Evolutionary conservation across 1,140 invertebrate species (phyloP).

Genomic region (Hycleus phaleratus): DNA sequence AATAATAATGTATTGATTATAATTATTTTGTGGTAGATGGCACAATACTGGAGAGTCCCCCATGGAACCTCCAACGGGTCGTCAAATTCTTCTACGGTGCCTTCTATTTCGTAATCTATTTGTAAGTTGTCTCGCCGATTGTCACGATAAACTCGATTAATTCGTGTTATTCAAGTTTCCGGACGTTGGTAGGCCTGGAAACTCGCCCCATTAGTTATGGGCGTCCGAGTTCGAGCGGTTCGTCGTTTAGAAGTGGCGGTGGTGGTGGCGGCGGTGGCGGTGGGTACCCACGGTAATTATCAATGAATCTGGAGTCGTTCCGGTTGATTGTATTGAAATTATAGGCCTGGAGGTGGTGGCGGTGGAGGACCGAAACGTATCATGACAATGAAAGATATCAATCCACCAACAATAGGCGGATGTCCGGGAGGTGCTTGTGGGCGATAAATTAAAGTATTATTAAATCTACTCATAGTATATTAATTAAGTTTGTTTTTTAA

Average conservation of each 20-base stretch:
- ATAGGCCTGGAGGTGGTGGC: conserved; percentile 31
- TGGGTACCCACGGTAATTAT: conserved; percentile 20
- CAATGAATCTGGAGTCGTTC: conserved; percentile 11
- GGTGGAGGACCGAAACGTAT: conserved; percentile 24
- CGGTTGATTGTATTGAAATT: conserved; percentile 21
- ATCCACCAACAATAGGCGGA: conserved; percentile 25
- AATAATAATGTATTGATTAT: too few relatives aligned
- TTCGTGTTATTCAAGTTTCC: conserved; percentile 29
- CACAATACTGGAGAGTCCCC: conserved; percentile 26
- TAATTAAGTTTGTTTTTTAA: neutral
- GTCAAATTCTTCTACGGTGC: conserved; percentile 34
- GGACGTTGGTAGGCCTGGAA: conserved; percentile 35
- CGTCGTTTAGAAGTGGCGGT: conserved; percentile 21
- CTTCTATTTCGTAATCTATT: conserved; percentile 32
- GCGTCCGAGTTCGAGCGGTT: conserved; percentile 13
- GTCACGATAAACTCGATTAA: conserved; percentile 1
- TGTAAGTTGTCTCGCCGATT: conserved; percentile 29
- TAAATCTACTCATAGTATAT: neutral
- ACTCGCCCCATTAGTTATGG: conserved; percentile 16
- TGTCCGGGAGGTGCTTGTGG: conserved; percentile 26
- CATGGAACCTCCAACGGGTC: conserved; percentile 30
- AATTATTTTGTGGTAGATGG: conserved; percentile 28
- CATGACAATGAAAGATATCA: conserved; percentile 31
- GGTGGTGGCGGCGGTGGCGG: conserved; percentile 20
- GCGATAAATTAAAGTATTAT: conserved; percentile 18